Conservation (phyloP, 1,140 invertebrate genomes). For the Drosophila watanabei region DNA sequence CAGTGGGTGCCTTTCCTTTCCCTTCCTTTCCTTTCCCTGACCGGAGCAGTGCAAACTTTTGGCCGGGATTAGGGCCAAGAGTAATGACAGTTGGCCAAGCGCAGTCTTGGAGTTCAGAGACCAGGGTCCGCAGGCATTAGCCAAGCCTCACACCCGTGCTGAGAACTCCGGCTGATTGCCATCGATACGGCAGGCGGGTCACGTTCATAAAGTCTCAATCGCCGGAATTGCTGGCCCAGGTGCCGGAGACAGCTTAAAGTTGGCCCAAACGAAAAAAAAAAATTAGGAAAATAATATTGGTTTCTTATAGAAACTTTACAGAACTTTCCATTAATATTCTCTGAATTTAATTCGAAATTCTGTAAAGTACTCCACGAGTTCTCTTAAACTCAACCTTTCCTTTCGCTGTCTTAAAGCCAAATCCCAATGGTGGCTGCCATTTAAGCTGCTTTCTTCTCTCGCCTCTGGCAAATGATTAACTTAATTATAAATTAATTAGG, state of each 20-base stretch:
- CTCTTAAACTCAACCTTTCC: neutral
- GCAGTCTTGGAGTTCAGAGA: slow-evolving; percentile 5
- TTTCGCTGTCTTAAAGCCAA: neutral
- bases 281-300: slow-evolving; percentile 13
- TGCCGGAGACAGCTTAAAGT: slow-evolving; percentile 60
- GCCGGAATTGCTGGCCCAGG: slow-evolving; percentile 42
- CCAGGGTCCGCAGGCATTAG: slow-evolving; percentile 24
- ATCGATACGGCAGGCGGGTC: slow-evolving; percentile 72
- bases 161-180: slow-evolving; percentile 31
- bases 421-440: slow-evolving; percentile 6
- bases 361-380: neutral
- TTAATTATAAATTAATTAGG: slow-evolving; percentile 84
- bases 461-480: slow-evolving; percentile 65
- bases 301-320: neutral
- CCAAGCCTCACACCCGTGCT: slow-evolving; percentile 31
- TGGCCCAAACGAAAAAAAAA: slow-evolving; percentile 26
- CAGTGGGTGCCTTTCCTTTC: neutral
- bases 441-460: slow-evolving; percentile 23
- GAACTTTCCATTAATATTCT: neutral
- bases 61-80: slow-evolving; percentile 58
- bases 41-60: slow-evolving; percentile 14
- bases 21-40: neutral
- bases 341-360: neutral
- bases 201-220: slow-evolving; percentile 74
- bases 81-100: slow-evolving; percentile 66